Evolutionary conservation across 2,113 vertebrate species (phyloP), one percentile per base, ranked within the genome.

Genomic region (Pao palembangensis): DNA sequence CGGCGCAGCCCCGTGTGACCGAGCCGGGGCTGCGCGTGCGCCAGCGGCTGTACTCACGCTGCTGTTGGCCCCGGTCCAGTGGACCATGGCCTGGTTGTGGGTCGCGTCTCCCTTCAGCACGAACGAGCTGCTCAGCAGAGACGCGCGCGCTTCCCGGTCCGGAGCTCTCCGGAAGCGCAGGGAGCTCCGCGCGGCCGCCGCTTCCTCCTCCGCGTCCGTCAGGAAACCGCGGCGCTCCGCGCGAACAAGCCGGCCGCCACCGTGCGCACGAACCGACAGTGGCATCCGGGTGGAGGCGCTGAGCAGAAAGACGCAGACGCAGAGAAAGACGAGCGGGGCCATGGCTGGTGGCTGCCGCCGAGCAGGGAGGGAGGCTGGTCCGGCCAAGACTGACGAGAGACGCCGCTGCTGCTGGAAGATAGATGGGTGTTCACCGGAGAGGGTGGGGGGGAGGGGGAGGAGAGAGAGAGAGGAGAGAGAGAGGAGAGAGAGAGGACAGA

Each of bases 31-130:
- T 28, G 61, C 53, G 69, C 58, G 12, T 23, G 60, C 43, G 65
- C 47, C 54, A 49, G 56, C 20, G 50, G 13, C 19, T 57, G 11
- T 87, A 98, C 96, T 98, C 79, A 98, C 96, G 85, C 96, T 97
- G 93, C 96, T 98, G 91, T 98, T 97, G 83, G 97, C 94, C 55
- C 96, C 96, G 20, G 96, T 98, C 96, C 96, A 98, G 91, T 98
- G 96, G 83, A 98, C 96, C 94, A 98, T 98, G 83, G 96, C 96
- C 90, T 98, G 96, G 90, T 98, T 98, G 91, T 98, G 96, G 38
- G 95, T 93, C 59, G 95, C 94, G 86, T 98, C 96, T 61, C 96
- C 96, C 76, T 93, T 94, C 61, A 98, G 93, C 81, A 98, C 95
- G 91, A 98, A 98, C 51, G 96, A 97, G 80, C 94, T 94, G 92